These are phyloP conservation scores for Aphaenogaster rudis DNA, from an alignment of 1,140 invertebrate genomes.

Conservation along the genomic window DNA sequence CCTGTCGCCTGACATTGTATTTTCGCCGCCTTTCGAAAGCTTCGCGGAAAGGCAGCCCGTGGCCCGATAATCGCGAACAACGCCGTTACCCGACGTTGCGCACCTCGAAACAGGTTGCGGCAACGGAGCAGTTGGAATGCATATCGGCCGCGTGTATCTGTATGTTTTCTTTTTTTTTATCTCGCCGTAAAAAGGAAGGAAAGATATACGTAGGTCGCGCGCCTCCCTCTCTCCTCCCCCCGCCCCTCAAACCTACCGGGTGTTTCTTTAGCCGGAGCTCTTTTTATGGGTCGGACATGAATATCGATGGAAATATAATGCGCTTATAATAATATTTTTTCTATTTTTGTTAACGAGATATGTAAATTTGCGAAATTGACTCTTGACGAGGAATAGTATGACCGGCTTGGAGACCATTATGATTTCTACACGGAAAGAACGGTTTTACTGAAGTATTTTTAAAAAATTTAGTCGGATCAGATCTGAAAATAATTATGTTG, in stretches of 20 bases:
- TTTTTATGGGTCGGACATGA: background rate
- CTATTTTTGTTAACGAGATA: background rate
- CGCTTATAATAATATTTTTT: background rate
- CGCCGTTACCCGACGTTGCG: conserved; percentile 39
- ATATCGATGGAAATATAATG: background rate
- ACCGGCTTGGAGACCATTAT: background rate
- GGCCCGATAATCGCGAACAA: conserved; percentile 44
- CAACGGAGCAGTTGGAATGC: conserved; percentile 42
- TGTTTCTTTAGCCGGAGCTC: background rate
- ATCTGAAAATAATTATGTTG: no score
- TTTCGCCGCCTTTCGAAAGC: conserved; percentile 58
- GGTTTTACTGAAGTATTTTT: no score
- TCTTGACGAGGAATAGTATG: background rate
- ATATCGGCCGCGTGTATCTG: conserved; percentile 19
- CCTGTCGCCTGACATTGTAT: conserved; percentile 49
- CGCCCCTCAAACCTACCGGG: background rate
- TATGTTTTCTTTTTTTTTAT: background rate
- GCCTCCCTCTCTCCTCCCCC: background rate
- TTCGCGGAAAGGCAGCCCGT: conserved; percentile 33
- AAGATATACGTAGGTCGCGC: background rate
- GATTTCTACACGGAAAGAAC: background rate
- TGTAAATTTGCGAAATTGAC: background rate
- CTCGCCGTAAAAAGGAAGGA: background rate
- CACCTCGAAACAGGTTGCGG: conserved; percentile 52
- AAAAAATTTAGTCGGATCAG: no score